Base-by-base conservation (phyloP, 1,140 invertebrate species). In the Pogonomyrmex barbatus region DNA sequence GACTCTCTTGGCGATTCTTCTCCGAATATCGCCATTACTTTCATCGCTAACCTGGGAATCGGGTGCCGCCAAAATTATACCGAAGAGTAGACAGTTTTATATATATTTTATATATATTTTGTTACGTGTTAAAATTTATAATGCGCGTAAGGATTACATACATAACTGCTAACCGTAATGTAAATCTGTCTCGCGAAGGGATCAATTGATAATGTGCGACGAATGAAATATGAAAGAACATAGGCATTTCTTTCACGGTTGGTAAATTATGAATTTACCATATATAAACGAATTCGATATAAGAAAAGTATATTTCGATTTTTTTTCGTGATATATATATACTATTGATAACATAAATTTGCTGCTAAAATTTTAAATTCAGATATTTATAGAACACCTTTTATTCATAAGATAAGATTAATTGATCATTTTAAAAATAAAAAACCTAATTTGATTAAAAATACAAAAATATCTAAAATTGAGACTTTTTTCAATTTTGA, bases 251-350 rank as follows among this genome's bases (percentile, higher is more conserved):
- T 54, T 54, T 0, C 45, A 39, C 4, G 30, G 14, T 10, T 10
- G 12, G 4, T 39, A 42, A 47, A 60, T n/a, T 8, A 52, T 50
- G 12, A 42, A 67, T 67, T 67, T 67, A 24, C 24, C 24, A 24
- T 36, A 6, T 2, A 9, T 4, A 33, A 70, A 33, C 36, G 45
- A 33, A 33, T n/a, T 50, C 45, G 2, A 39, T 52, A 39, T 52
- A 42, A 79, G 24, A n/a, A 52, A 79, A 79, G 39, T 79, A 39
- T 52, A 39, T 39, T 67, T 67, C 14, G 4, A 67, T 12, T 52
- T 67, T 79, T 79, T 79, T 42, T 6, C 5, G 5, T 67, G 17
- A 4, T 39, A 9, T 67, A 47, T 67, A 30, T 14, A 52, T 62
- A 24, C 24, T 30, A n/a, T 30, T 33, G 24, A 75, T 58, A 10